Conservation (phyloP, 2,888 invertebrate species). For the Hypercompe scribonia region DNA sequence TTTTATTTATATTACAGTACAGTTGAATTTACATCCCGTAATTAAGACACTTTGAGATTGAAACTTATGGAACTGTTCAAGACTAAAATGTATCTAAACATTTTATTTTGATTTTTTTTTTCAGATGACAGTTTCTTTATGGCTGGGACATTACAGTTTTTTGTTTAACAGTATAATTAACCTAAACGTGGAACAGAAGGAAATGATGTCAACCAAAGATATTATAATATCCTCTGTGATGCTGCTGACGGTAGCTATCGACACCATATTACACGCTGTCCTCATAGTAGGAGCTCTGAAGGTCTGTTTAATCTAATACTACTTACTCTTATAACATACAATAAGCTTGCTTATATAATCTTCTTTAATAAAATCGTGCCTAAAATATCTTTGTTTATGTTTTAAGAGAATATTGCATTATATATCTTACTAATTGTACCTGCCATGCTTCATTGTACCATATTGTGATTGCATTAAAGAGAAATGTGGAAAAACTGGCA, state of each 20-base stretch:
- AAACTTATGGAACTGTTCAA: neutral
- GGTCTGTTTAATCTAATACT: neutral
- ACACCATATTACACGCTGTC: neutral
- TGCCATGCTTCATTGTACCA: too few relatives aligned
- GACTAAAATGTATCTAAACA: neutral
- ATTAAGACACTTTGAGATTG: neutral
- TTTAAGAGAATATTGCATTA: too few relatives aligned
- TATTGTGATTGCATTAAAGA: too few relatives aligned
- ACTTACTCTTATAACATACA: neutral
- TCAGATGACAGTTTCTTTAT: neutral
- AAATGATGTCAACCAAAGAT: neutral
- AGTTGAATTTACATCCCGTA: too few relatives aligned
- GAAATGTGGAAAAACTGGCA: too few relatives aligned
- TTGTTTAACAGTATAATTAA: neutral
- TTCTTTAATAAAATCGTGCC: too few relatives aligned
- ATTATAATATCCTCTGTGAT: neutral
- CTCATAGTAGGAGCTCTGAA: constrained; percentile 6
- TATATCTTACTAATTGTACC: too few relatives aligned
- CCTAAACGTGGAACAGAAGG: neutral
- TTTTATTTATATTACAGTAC: too few relatives aligned
- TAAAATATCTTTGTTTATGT: too few relatives aligned
- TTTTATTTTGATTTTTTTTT: neutral
- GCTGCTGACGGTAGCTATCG: neutral
- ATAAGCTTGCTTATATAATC: too few relatives aligned
- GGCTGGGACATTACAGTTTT: neutral